Evolutionary conservation across 2,797 vertebrate species (phyloP), one percentile per base, ranked within the genome.

Genomic region (Gallinago solitaria): DNA sequence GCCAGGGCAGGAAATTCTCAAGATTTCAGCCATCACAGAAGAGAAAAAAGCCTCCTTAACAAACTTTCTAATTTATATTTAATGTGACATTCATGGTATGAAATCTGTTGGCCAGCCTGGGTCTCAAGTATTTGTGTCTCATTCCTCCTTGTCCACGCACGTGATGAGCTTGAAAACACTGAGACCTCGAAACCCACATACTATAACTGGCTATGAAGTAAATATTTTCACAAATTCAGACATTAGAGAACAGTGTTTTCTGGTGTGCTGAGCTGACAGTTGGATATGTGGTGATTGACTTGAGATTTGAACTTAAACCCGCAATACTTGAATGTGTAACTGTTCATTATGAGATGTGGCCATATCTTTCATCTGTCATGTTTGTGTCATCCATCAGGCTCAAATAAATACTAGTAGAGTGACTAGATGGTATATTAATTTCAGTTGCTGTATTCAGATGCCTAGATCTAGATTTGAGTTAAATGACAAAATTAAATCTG

Each of bases 381-480:
- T 94, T 73, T 73, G 41, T 74, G 64, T 82, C 43, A 53, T 84
- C n/a, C 19, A 3, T 73, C 0, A 0, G 64, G 30, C 75, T 90
- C 48, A 68, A 70, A 93, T 76, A 95, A 84, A 89, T 64, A 30
- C 41, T 67, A 74, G 56, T 28, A 57, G 92, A 14, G 41, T 90
- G 78, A 80, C 71, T 74, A 33, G 28, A 19, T 51, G 17, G 11
- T 76, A 1, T 75, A 57, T 89, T 87, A 68, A 79, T 90, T 79
- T 56, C 69, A 35, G 83, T 70, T 87, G 32, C 81, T 92, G 19
- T 85, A 43, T 87, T 94, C 68, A 54, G 56, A 33, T 87, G n/a
- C 57, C 16, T 57, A 23, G 39, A 30, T 77, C 25, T 80, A 32
- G 48, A n/a, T 71, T 70, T 64, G n/a, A 89, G 32, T 53, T 79